Percentiles rank a stretch among this genome's conserved stretches.
These are phyloP conservation scores for Leptothorax acervorum DNA, from an alignment of 2,888 invertebrate species.

Conservation along the genomic window DNA sequence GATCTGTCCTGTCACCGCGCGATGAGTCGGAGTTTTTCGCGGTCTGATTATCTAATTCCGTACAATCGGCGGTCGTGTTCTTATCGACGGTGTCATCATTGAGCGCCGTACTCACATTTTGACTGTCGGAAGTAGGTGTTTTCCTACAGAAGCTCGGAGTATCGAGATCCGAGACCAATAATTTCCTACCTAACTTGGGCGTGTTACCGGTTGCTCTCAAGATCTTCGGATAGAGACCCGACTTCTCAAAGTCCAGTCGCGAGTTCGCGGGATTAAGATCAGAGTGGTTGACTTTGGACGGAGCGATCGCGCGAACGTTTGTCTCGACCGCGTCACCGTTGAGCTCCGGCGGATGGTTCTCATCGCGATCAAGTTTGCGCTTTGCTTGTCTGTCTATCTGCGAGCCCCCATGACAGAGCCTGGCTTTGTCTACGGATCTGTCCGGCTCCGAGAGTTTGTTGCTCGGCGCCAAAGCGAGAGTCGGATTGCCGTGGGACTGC, in stretches of 20 bases:
- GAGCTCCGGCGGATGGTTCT: constrained; percentile 71
- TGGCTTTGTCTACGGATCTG: constrained; percentile 24
- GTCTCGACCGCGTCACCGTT: constrained; percentile 19
- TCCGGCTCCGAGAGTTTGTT: constrained; percentile 57
- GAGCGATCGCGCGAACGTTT: background rate
- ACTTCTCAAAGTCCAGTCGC: constrained; percentile 75
- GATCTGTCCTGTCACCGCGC: constrained; percentile 67
- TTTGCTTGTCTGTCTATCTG: constrained; percentile 42
- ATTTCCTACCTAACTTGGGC: constrained; percentile 80
- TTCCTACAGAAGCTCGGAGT: constrained; percentile 72
- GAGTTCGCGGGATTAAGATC: constrained; percentile 49
- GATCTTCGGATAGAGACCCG: constrained; percentile 73
- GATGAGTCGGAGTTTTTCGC: constrained; percentile 32
- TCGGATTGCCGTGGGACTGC: constrained; percentile 59
- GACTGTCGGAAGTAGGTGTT: constrained; percentile 46
- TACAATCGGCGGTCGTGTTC: constrained; percentile 21
- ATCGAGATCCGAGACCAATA: constrained; percentile 80
- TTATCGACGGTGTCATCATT: constrained; percentile 16
- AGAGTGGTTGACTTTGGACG: constrained; percentile 11
- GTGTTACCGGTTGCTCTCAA: constrained; percentile 79
- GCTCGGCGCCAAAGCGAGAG: constrained; percentile 54
- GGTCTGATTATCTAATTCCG: constrained; percentile 35
- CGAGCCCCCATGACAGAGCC: constrained; percentile 48
- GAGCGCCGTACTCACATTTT: constrained; percentile 21
- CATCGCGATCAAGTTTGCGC: constrained; percentile 68